Base-by-base conservation (phyloP, 2,797 vertebrate species). In the Sebastes wilsoni region DNA sequence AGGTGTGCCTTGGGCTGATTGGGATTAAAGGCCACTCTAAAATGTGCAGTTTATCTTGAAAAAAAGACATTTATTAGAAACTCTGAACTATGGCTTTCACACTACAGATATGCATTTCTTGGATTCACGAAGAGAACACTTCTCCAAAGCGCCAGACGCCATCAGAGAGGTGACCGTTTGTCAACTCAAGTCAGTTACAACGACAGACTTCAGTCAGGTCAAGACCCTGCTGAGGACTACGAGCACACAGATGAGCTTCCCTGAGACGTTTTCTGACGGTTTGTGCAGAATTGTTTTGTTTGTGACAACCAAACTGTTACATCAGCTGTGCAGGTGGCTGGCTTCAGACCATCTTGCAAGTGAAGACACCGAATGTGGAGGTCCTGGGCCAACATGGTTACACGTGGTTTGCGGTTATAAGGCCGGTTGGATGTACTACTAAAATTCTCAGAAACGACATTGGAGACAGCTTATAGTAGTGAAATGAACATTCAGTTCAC, bases 21-120 rank as follows among this genome's bases (percentile, higher is more conserved):
- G 0, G 0, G 16, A 46, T 18, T 0, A 46, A 18, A 46, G 42
- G 1, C 14, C 16, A 0, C 42, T 16, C 42, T 8, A 46, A 46
- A 46, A 46, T 46, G 46, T 52, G 46, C 16, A 52, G 46, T 20
- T 52, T n/a, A 52, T 52, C 18, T 52, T 58, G 7, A 58, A 58
- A 64, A 23, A 36, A 36, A 64, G 28, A 28, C 28, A 18, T 60
- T 60, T 60, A 30, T 18, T 60, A 28, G 58, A 0, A 0, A 28
- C 28, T 28, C 27, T 54, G 20, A 32, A 22, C 10, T 32, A 8
- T 20, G 5, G 3, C 7, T 28, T 66, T 28, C 25, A 28, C 38
- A 49, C 23, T 66, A 46, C 16, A 10, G 23, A 18, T 10, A 16
- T 25, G 25, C 38, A 66, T 49, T 46, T 49, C 23, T n/a, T 66